These are phyloP conservation scores for Musca domestica DNA, from an alignment of 1,140 invertebrate genomes.

Conservation along the genomic window DNA sequence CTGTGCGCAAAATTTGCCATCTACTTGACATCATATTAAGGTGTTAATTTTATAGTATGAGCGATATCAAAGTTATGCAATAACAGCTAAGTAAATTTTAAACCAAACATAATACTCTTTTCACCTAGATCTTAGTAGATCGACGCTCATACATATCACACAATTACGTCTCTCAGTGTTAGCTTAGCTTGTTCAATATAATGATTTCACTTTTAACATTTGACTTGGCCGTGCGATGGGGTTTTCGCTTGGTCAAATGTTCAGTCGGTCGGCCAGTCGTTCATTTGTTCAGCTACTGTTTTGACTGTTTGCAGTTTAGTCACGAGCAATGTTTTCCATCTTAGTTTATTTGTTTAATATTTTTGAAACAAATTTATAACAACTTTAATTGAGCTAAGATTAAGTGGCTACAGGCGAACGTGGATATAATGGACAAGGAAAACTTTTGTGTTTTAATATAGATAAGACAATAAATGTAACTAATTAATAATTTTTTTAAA, in stretches of 20 bases:
- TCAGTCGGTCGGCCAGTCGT: background rate
- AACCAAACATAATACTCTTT: no score
- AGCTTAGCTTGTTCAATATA: background rate
- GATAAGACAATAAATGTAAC: background rate
- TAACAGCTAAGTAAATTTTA: no score
- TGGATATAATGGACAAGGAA: background rate
- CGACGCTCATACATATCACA: no score
- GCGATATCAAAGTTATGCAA: no score
- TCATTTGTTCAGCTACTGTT: background rate
- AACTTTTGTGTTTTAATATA: no score
- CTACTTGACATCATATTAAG: no score
- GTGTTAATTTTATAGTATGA: no score
- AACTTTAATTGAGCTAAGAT: background rate
- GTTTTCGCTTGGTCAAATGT: background rate
- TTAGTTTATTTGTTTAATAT: background rate
- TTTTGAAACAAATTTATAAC: background rate
- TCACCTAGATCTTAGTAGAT: no score
- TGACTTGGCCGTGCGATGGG: background rate
- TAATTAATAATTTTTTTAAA: no score
- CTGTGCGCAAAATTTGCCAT: no score
- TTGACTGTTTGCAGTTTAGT: background rate
- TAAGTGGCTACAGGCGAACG: background rate
- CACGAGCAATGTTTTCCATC: background rate
- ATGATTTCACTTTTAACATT: conserved; percentile 15
- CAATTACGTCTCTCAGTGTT: no score